Percentiles rank a stretch among this genome's conserved stretches.
phyloP scores from a whole-genome alignment of 2,888 invertebrate genomes.

The Apotomis capreana region DNA sequence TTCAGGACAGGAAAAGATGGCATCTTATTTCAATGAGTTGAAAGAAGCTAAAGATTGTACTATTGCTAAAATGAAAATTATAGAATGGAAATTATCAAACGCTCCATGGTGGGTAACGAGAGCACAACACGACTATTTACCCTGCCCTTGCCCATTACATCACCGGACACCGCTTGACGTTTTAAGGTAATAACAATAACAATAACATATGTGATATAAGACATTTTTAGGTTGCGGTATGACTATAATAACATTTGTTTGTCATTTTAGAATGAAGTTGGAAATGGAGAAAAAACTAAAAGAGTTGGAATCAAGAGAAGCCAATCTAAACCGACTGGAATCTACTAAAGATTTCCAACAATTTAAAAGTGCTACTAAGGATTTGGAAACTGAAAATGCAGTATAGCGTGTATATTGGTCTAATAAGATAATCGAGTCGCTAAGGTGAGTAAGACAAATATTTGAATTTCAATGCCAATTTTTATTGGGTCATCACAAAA shows the following conservation, averaged over 20 bases:
- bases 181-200: constrained; percentile 54
- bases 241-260: not conserved
- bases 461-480: constrained; percentile 33
- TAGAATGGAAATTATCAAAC: constrained; percentile 77
- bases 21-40: constrained; percentile 71
- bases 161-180: constrained; percentile 70
- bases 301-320: constrained; percentile 44
- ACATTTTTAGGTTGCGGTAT: not conserved
- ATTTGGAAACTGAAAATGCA: constrained; percentile 19
- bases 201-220: not conserved
- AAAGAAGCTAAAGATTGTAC: constrained; percentile 63
- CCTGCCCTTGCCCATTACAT: constrained; percentile 68
- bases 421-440: not conserved
- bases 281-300: constrained; percentile 41
- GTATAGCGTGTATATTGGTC: not conserved
- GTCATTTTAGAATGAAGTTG: constrained; percentile 51
- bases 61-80: constrained; percentile 67
- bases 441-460: constrained; percentile 23
- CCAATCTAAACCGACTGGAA: constrained; percentile 49
- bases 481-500: constrained; percentile 39
- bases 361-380: constrained; percentile 54
- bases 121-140: constrained; percentile 60
- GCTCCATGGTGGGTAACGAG: constrained; percentile 73
- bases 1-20: constrained; percentile 79
- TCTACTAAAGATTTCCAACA: constrained; percentile 58